Evolutionary conservation across 1,140 invertebrate genomes (phyloP), one percentile per base, ranked within the genome.

Genomic region (Atta colombica): DNA sequence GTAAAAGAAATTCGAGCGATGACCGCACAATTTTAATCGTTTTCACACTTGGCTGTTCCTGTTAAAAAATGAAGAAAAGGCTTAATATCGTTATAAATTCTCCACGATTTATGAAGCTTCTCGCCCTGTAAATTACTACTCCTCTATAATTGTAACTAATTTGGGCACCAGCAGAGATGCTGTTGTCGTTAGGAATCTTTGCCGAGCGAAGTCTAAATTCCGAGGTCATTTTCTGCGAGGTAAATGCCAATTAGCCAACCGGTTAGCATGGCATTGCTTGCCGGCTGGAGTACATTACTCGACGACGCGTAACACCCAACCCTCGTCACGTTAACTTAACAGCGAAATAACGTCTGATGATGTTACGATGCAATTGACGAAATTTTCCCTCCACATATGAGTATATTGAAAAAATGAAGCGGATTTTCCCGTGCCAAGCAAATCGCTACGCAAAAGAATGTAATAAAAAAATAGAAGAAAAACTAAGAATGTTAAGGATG

Each of bases 211-310:
- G 63, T 91, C 75, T 87, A 89, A 91, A 88, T 81, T 69, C 80
- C 63, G 88, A 91, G 87, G 86, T 90, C 85, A 93, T 92, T 92
- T 93, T 93, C 90, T 82, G 81, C 85, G 87, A 86, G 86, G 78
- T 93, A 93, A 93, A 93, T 93, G 91, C 81, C 92, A 93, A 93
- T 93, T 92, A 93, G 87, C n/a, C 86, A 53, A 87, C 88, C 91
- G 86, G 89, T 93, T 93, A 93, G 90, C 91, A 74, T 82, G 77
- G 65, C 88, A 92, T 91, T 92, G 78, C 89, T 65, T 87, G 77
- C 58, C 85, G 80, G 39, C 84, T 65, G 58, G 51, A 90, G 74
- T 90, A 53, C 63, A 91, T 92, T 89, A 91, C 77, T 75, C 35
- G 60, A 88, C 53, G 61, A 88, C 66, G 81, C 78, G 78, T 85